phyloP scores from a whole-genome alignment of 2,888 invertebrate species.

The Ommatoiulus sabulosus region DNA sequence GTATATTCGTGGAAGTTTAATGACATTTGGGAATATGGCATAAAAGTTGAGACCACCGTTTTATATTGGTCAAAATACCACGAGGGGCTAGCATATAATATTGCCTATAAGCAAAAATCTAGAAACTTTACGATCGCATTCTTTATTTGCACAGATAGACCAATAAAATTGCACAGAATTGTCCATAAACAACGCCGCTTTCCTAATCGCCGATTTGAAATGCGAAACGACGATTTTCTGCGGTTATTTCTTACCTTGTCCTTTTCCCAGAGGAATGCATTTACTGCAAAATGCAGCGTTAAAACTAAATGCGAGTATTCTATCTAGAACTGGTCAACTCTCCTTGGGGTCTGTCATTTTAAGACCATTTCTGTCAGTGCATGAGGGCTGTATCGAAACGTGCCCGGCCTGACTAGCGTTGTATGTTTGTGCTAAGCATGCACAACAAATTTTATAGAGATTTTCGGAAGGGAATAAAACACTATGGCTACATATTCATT shows the following conservation, averaged over 20 bases:
- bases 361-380: conserved; percentile 21
- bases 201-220: conserved; percentile 28
- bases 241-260: background rate
- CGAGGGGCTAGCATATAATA: background rate
- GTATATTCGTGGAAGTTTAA: background rate
- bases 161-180: background rate
- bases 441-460: background rate
- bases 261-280: conserved; percentile 2
- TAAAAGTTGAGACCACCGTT: background rate
- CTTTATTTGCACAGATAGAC: conserved; percentile 28
- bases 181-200: background rate
- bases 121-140: background rate
- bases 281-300: background rate
- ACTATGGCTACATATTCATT: background rate
- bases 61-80: conserved; percentile 20
- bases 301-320: conserved; percentile 10
- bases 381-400: conserved; percentile 25
- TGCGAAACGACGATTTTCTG: conserved; percentile 22
- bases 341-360: conserved; percentile 34
- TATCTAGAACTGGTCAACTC: conserved; percentile 14
- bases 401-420: background rate
- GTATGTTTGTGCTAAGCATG: conserved; percentile 12
- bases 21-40: background rate
- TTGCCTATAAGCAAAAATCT: background rate
- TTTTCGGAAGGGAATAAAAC: background rate